A percentile compares a stretch with the other conserved stretches of the same genome.
Conservation (phyloP, 2,113 vertebrate genomes). For the Apteryx owenii region DNA sequence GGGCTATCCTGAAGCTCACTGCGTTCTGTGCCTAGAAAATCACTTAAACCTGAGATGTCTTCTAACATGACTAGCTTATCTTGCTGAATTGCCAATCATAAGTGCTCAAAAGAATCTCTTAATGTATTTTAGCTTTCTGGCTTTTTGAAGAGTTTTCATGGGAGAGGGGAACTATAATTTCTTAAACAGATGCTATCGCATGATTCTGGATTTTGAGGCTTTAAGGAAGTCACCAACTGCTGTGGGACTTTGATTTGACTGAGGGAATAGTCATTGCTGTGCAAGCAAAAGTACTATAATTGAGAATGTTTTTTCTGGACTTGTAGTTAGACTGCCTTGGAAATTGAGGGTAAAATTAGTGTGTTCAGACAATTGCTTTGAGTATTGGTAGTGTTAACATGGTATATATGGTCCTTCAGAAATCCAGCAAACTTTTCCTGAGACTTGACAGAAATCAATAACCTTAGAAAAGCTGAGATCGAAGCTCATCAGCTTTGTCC, state of each 20-base stretch:
- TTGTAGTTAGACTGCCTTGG: background rate
- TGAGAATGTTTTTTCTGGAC: background rate
- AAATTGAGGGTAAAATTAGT: background rate
- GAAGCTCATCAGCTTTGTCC: background rate
- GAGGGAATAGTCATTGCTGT: background rate
- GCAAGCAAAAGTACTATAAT: background rate
- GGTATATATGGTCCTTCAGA: background rate
- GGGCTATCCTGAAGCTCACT: background rate
- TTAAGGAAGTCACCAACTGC: no score
- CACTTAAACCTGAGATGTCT: background rate
- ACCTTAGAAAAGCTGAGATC: background rate
- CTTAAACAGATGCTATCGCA: background rate
- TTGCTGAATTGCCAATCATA: background rate
- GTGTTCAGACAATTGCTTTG: background rate
- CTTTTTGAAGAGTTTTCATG: background rate
- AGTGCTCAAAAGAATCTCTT: background rate
- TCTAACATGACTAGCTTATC: background rate
- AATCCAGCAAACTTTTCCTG: background rate
- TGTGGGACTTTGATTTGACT: background rate
- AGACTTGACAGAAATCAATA: background rate
- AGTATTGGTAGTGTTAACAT: background rate
- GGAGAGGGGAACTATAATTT: background rate
- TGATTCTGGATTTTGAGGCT: background rate
- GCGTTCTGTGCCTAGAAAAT: background rate
- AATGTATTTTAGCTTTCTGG: background rate